Conservation (phyloP, 2,797 vertebrate genomes). For the Falco cherrug region DNA sequence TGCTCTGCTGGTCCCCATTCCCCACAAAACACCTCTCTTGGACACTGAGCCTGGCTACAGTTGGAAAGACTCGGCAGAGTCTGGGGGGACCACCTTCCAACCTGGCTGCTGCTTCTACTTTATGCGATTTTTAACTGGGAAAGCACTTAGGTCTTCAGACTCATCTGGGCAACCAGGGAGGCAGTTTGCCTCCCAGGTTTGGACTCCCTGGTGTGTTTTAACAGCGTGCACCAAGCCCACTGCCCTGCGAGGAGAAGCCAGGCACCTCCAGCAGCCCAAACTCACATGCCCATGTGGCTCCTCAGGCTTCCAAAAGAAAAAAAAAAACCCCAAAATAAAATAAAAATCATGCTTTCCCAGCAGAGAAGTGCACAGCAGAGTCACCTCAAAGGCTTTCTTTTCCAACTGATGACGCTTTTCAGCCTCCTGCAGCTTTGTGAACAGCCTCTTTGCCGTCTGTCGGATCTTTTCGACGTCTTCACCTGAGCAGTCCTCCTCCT, state of each 20-base stretch:
- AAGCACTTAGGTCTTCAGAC: not conserved
- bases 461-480: constrained; percentile 83
- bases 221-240: fast-evolving
- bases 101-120: not conserved
- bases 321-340: not conserved
- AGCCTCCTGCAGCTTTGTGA: constrained; percentile 84
- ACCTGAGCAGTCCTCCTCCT: constrained; percentile 51
- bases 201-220: not conserved
- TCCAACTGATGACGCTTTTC: constrained; percentile 87
- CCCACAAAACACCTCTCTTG: fast-evolving
- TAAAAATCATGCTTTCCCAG: not conserved
- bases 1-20: fast-evolving
- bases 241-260: not conserved
- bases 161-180: not conserved
- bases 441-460: constrained; percentile 83
- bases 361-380: fast-evolving
- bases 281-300: not conserved
- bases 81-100: not conserved
- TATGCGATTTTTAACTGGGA: not conserved
- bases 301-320: not conserved
- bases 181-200: not conserved
- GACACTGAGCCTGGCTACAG: not conserved
- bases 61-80: not conserved
- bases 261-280: not conserved
- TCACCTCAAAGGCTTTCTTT: constrained; percentile 84